Evolutionary conservation across 2,888 invertebrate genomes (phyloP).

Genomic region (Ptycholaimellus sp.): DNA sequence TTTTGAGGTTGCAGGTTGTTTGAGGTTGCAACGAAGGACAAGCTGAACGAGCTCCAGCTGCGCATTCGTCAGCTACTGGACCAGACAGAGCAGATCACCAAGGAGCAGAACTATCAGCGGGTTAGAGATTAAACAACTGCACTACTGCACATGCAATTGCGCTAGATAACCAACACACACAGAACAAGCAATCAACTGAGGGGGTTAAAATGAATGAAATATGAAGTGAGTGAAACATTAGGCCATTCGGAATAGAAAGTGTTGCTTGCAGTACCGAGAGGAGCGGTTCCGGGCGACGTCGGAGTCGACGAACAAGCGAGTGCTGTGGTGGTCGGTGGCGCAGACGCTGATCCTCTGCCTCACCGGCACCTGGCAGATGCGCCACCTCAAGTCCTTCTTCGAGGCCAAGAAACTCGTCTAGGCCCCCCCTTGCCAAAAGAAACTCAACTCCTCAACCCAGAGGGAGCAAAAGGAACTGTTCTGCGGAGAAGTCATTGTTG

Average conservation of each 20-base stretch:
- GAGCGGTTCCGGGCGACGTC: slow-evolving; percentile 89
- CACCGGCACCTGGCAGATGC: slow-evolving; percentile 98
- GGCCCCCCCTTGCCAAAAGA: neutral
- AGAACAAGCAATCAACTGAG: too few relatives aligned
- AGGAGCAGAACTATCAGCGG: slow-evolving; percentile 94
- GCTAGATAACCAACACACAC: too few relatives aligned
- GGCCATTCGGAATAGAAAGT: neutral
- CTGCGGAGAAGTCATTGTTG: neutral
- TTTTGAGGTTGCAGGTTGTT: slow-evolving; percentile 1
- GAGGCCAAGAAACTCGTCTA: slow-evolving; percentile 88
- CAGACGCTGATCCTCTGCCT: slow-evolving; percentile 65
- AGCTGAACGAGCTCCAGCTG: slow-evolving; percentile 73
- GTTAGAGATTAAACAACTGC: too few relatives aligned
- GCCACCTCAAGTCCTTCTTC: slow-evolving; percentile 92
- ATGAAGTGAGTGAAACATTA: too few relatives aligned
- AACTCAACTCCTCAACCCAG: too few relatives aligned
- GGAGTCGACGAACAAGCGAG: slow-evolving; percentile 81
- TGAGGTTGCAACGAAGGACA: slow-evolving; percentile 75
- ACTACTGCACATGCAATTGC: too few relatives aligned
- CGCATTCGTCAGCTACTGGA: slow-evolving; percentile 77
- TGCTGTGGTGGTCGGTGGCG: slow-evolving; percentile 81
- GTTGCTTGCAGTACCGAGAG: slow-evolving; percentile 54
- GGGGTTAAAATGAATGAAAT: too few relatives aligned
- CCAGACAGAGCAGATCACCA: slow-evolving; percentile 96
- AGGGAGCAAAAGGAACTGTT: neutral